phyloP scores from a whole-genome alignment of 2,113 vertebrate genomes.

The Recurvirostra avosetta region DNA sequence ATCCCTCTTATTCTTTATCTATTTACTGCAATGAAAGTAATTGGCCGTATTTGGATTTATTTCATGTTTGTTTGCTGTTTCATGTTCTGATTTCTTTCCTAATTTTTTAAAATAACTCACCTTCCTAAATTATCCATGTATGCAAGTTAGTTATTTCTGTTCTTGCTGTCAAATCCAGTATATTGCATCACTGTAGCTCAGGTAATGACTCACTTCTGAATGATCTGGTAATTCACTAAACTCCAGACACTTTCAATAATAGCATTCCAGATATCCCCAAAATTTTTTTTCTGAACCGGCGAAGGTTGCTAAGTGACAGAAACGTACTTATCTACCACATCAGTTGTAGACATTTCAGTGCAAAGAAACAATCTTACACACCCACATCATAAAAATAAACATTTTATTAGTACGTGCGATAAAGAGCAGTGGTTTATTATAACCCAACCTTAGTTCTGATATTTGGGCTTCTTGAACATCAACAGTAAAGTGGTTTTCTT shows the following conservation, averaged over 20 bases:
- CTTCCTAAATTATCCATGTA: background rate
- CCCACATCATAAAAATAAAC: constrained; percentile 1
- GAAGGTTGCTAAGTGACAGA: constrained; percentile 57
- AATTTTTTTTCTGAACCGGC: background rate
- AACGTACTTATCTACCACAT: constrained; percentile 5
- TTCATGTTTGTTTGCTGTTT: constrained; percentile 27
- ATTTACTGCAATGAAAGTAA: background rate
- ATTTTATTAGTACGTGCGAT: background rate
- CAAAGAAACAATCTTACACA: constrained; percentile 32
- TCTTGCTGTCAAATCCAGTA: background rate
- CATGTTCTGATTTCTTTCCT: background rate
- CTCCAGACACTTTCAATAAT: constrained; percentile 28
- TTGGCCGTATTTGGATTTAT: constrained; percentile 17
- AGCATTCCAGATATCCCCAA: background rate
- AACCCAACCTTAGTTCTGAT: background rate
- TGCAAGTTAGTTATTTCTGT: constrained; percentile 28
- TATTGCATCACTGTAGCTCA: constrained; percentile 25
- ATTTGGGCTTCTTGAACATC: background rate
- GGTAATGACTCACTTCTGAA: constrained; percentile 44
- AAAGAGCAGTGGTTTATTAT: background rate
- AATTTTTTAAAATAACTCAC: background rate
- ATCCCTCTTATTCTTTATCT: background rate
- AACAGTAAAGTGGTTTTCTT: background rate
- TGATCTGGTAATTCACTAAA: constrained; percentile 30
- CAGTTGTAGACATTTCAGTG: background rate